phyloP scores from a whole-genome alignment of 2,888 invertebrate species.

The Drosophila fulvimacula region DNA sequence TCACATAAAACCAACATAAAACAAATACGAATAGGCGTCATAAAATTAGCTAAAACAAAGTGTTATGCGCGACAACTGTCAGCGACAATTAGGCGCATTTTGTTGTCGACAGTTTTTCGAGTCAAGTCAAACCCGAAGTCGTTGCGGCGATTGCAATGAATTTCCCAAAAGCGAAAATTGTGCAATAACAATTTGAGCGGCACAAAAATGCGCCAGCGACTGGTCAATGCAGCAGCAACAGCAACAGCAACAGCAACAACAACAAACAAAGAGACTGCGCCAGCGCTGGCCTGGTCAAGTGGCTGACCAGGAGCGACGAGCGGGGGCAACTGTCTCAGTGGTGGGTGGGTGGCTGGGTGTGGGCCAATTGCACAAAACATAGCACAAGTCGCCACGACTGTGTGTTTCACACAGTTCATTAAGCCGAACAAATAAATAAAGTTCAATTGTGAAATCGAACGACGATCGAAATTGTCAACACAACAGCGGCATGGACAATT shows the following conservation, averaged over 20 bases:
- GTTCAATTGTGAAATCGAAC: slow-evolving; percentile 73
- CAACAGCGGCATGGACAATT: slow-evolving; percentile 28
- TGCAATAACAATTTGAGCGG: slow-evolving; percentile 83
- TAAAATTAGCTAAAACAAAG: slow-evolving; percentile 75
- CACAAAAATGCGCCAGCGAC: slow-evolving; percentile 78
- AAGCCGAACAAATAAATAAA: slow-evolving; percentile 73
- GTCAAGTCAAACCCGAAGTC: neutral
- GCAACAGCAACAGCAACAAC: no score
- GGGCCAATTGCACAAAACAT: slow-evolving; percentile 39
- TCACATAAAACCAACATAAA: slow-evolving; percentile 23
- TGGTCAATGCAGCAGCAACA: no score
- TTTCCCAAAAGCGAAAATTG: slow-evolving; percentile 66
- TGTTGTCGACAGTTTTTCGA: slow-evolving; percentile 64
- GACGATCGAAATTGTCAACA: slow-evolving; percentile 67
- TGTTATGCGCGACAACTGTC: slow-evolving; percentile 74
- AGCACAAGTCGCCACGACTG: slow-evolving; percentile 30
- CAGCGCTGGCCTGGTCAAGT: slow-evolving; percentile 32
- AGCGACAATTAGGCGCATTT: slow-evolving; percentile 75
- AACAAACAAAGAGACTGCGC: slow-evolving; percentile 52
- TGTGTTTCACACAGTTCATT: slow-evolving; percentile 75
- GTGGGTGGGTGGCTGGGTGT: slow-evolving; percentile 46
- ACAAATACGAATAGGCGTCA: slow-evolving; percentile 45
- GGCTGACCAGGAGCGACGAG: neutral
- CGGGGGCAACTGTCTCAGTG: slow-evolving; percentile 22
- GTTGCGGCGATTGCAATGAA: slow-evolving; percentile 65